Evolutionary conservation across 2,797 vertebrate genomes (phyloP), one percentile per base, ranked within the genome.

Genomic region (Eulemur albifrons): DNA sequence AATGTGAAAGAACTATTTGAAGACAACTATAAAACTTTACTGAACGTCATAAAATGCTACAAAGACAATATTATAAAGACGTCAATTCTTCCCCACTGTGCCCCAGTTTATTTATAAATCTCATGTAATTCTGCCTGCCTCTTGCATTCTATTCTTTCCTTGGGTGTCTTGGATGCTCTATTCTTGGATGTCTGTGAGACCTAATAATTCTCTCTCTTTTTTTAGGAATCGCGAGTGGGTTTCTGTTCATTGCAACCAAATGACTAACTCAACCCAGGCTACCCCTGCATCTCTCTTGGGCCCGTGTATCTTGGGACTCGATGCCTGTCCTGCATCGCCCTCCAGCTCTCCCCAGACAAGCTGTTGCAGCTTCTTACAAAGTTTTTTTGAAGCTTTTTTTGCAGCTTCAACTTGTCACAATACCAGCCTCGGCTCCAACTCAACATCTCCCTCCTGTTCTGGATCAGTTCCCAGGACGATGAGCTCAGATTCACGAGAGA

Each of bases 241-340:
- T 96, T 88, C 92, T 84, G 48, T 67, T 94, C 65, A 67, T 18
- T 81, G 50, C 77, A 63, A 73, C 57, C 72, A 93, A 88, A 73
- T 32, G n/a, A 94, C 40, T 61, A 38, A 54, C 11, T 52, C 76
- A 63, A 30, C 43, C 48, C 4, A 4, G 18, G 35, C 50, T 59
- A 17, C 82, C 69, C 50, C 65, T 93, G 17, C 21, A 2, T 65
- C 73, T 35, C 61, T 70, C 38, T 2, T 2, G 32, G 23, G n/a
- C 6, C 70, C 5, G 0, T 13, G 0, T 2, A 10, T 38, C 48
- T 76, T 32, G 63, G 21, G 11, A 38, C n/a, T 75, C 54, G 5
- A 35, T 35, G 11, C 50, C n/a, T 75, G 38, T 61, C 11, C 35
- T 80, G 3, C 27, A 17, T 25, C 18, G 8, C 20, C 9, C 23